Evolutionary conservation across 35 echinoderm and acorn worm genomes (phyloP).

Genomic region (Chiridota heheva): DNA sequence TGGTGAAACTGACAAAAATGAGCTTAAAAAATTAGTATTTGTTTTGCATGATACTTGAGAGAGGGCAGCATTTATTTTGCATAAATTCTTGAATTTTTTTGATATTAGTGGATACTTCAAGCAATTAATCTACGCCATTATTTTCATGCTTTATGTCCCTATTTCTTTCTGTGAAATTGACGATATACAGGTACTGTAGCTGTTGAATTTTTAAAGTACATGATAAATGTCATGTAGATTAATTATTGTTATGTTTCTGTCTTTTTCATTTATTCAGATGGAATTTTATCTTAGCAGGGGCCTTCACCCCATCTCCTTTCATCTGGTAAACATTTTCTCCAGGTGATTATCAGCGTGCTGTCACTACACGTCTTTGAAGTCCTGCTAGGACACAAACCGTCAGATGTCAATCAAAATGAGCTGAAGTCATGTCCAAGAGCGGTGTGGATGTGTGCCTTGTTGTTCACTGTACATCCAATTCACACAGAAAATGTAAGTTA

Average conservation of each 20-base stretch:
- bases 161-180: neutral
- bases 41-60: too few relatives aligned
- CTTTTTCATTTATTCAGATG: conserved; percentile 46
- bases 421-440: conserved; percentile 44
- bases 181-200: neutral
- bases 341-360: conserved; percentile 62
- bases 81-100: neutral
- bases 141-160: neutral
- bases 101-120: neutral
- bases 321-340: conserved; percentile 83
- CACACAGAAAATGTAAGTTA: conserved; percentile 96
- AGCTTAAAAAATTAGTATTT: too few relatives aligned
- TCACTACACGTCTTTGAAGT: conserved; percentile 55
- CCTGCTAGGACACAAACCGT: conserved; percentile 33
- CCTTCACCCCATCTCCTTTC: conserved; percentile 73
- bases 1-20: too few relatives aligned
- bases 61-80: too few relatives aligned
- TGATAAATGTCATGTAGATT: neutral
- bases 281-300: conserved; percentile 81
- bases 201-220: neutral
- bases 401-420: conserved; percentile 18
- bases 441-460: conserved; percentile 70
- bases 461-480: conserved; percentile 94
- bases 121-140: neutral
- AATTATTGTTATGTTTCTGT: neutral